These are phyloP conservation scores for Osmoderma eremita DNA, from an alignment of 2,888 invertebrate species.

Conservation along the genomic window DNA sequence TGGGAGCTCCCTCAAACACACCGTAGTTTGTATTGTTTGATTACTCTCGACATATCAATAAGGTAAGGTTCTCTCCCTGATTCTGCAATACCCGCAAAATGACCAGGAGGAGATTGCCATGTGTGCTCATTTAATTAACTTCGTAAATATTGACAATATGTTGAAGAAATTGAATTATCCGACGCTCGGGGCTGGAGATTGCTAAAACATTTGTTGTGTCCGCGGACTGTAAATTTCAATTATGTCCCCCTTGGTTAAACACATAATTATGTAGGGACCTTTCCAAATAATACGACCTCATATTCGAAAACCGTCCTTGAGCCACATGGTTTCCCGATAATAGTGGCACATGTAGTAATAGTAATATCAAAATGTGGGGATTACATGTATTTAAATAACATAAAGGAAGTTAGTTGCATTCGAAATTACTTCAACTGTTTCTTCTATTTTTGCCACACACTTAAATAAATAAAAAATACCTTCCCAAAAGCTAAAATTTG, in stretches of 20 bases:
- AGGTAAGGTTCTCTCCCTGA: slow-evolving; percentile 1
- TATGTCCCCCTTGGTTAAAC: slow-evolving; percentile 4
- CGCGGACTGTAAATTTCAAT: slow-evolving; percentile 33
- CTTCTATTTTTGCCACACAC: too few species aligned
- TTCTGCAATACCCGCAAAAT: slow-evolving; percentile 28
- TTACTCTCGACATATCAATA: slow-evolving; percentile 14
- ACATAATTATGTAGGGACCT: slow-evolving; percentile 7
- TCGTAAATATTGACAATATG: slow-evolving; percentile 26
- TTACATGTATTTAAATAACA: background rate
- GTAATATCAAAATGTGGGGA: background rate
- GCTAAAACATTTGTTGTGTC: slow-evolving; percentile 31
- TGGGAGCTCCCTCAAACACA: background rate
- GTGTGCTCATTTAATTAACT: slow-evolving; percentile 26
- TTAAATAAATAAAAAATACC: too few species aligned
- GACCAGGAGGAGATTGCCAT: slow-evolving; percentile 27
- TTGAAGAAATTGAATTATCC: slow-evolving; percentile 24
- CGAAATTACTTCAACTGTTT: too few species aligned
- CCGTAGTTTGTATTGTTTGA: slow-evolving; percentile 3
- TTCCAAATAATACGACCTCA: slow-evolving; percentile 3
- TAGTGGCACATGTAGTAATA: background rate
- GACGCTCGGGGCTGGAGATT: background rate
- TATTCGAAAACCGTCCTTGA: slow-evolving; percentile 2
- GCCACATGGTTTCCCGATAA: background rate
- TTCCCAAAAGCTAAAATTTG: too few species aligned
- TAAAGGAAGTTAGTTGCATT: too few species aligned